These are phyloP conservation scores for Tillus elongatus DNA, from an alignment of 2,888 invertebrate species.

Conservation along the genomic window DNA sequence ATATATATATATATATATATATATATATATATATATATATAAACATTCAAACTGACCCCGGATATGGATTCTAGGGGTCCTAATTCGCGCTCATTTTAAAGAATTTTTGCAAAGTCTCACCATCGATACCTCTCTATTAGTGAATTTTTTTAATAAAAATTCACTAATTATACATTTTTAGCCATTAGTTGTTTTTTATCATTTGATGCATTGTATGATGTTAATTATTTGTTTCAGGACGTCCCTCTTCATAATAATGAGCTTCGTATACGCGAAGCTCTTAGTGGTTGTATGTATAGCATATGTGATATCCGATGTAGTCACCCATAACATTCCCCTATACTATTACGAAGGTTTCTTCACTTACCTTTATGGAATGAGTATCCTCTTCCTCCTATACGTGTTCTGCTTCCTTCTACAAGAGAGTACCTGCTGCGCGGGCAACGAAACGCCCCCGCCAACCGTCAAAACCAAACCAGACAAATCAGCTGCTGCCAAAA, in stretches of 20 bases:
- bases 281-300: constrained; percentile 89
- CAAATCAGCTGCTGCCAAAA: constrained; percentile 43
- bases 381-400: constrained; percentile 86
- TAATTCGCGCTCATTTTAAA: too few relatives aligned
- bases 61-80: too few relatives aligned
- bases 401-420: constrained; percentile 91
- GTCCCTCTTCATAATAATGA: constrained; percentile 89
- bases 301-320: constrained; percentile 89
- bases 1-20: too few relatives aligned
- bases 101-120: too few relatives aligned
- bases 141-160: too few relatives aligned
- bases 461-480: constrained; percentile 33
- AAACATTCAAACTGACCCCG: too few relatives aligned
- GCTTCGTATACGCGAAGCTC: constrained; percentile 92
- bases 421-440: constrained; percentile 79
- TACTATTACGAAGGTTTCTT: constrained; percentile 94
- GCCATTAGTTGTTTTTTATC: too few relatives aligned
- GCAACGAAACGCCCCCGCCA: constrained; percentile 50
- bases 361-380: constrained; percentile 87
- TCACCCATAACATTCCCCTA: constrained; percentile 83
- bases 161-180: too few relatives aligned
- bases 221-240: too few relatives aligned
- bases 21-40: too few relatives aligned
- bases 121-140: too few relatives aligned
- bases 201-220: too few relatives aligned